Conservation (phyloP, 2,113 vertebrate genomes). For the Lampris incognitus region DNA sequence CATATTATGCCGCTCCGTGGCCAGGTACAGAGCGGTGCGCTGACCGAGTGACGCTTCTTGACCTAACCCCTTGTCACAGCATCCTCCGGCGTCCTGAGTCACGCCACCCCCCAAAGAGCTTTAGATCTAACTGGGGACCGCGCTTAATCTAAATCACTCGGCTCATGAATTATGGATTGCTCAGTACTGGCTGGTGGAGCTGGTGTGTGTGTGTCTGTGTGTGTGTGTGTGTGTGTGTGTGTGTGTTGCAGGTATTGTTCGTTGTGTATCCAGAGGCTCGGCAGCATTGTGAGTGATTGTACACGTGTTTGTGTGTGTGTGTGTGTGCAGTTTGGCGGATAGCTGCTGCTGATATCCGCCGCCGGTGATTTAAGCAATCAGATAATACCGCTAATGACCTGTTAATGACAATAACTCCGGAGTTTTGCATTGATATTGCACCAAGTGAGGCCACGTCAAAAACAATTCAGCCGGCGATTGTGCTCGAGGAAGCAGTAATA, state of each 20-base stretch:
- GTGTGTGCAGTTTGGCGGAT: neutral
- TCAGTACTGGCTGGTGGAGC: neutral
- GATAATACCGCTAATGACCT: too few relatives aligned
- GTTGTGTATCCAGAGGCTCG: neutral
- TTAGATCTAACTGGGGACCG: neutral
- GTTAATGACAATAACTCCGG: too few relatives aligned
- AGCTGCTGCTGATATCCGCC: too few relatives aligned
- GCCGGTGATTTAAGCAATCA: too few relatives aligned
- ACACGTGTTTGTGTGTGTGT: neutral
- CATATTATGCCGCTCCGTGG: conserved; percentile 27
- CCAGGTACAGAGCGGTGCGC: neutral
- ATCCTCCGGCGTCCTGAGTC: conserved; percentile 27
- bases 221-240: too few relatives aligned
- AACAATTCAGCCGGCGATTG: too few relatives aligned
- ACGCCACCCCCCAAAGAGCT: neutral
- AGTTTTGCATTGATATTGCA: neutral
- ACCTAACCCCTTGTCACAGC: conserved; percentile 4
- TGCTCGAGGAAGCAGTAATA: neutral
- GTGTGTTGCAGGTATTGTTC: neutral
- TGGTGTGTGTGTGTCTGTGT: neutral
- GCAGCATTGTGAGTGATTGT: neutral
- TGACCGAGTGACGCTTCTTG: conserved; percentile 7
- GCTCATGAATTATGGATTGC: conserved; percentile 23
- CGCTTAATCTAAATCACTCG: neutral
- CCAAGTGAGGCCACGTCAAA: neutral